Conservation (phyloP, 2,113 vertebrate species). For the Neotoma lepida region DNA sequence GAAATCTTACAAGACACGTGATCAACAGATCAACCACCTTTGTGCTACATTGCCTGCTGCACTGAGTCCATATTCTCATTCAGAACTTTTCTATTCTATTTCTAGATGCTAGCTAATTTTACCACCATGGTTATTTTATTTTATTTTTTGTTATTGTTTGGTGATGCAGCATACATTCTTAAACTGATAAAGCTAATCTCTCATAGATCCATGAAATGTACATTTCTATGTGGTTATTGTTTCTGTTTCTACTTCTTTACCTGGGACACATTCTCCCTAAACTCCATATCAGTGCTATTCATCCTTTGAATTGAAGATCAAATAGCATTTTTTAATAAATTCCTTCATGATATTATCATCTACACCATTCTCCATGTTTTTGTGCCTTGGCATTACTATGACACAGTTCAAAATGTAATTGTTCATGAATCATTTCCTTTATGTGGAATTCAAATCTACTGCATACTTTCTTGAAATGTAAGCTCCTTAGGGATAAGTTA, state of each 20-base stretch:
- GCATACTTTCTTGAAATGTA: background rate
- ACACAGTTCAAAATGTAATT: background rate
- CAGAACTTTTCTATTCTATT: background rate
- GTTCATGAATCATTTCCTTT: background rate
- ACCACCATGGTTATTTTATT: background rate
- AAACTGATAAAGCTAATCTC: background rate
- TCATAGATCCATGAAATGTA: background rate
- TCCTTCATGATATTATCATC: background rate
- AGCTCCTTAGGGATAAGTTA: background rate
- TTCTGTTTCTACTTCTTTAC: background rate
- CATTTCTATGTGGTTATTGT: background rate
- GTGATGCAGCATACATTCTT: background rate
- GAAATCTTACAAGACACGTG: background rate
- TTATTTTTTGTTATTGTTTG: background rate
- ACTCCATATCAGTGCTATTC: background rate
- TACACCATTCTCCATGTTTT: background rate
- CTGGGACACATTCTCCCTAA: background rate
- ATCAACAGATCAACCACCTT: background rate
- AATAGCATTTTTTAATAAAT: background rate
- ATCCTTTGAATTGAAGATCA: background rate
- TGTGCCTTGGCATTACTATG: background rate
- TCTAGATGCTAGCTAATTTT: background rate
- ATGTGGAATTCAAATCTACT: background rate
- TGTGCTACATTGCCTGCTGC: background rate
- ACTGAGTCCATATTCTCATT: background rate